Evolutionary conservation across 2,797 vertebrate genomes (phyloP).

Genomic region (Pangasius krempfi): DNA sequence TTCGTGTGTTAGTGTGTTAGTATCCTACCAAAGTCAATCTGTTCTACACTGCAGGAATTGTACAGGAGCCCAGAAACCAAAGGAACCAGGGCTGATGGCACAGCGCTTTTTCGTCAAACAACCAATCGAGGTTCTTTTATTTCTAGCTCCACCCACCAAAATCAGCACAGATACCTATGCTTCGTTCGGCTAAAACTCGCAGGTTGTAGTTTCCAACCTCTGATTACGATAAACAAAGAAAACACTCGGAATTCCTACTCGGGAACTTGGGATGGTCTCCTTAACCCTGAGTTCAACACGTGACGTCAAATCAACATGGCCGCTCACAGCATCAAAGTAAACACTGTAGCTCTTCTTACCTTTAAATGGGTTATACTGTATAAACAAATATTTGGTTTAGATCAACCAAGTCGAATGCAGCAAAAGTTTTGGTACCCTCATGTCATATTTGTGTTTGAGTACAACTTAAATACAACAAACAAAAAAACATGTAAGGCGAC

Average conservation of each 20-base stretch:
- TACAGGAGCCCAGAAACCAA: neutral
- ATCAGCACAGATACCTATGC: neutral
- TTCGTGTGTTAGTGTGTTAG: neutral
- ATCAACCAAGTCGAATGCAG: neutral
- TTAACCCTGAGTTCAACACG: neutral
- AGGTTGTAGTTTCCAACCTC: neutral
- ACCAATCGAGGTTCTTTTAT: neutral
- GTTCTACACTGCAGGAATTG: neutral
- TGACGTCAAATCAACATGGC: neutral
- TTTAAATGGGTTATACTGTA: neutral
- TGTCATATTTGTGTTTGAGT: neutral
- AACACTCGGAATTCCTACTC: neutral
- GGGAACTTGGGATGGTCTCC: neutral
- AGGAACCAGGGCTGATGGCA: neutral
- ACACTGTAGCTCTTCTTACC: neutral
- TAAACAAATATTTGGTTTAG: neutral
- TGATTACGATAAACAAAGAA: neutral
- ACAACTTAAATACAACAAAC: neutral
- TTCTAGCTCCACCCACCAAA: constrained; percentile 10
- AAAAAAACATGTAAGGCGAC: neutral
- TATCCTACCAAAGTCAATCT: neutral
- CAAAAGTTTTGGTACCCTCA: neutral
- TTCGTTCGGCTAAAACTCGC: neutral
- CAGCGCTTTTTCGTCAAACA: neutral
- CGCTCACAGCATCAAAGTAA: neutral